Evolutionary conservation across 2,888 invertebrate genomes (phyloP).

Genomic region (Keiferia lycopersicella): DNA sequence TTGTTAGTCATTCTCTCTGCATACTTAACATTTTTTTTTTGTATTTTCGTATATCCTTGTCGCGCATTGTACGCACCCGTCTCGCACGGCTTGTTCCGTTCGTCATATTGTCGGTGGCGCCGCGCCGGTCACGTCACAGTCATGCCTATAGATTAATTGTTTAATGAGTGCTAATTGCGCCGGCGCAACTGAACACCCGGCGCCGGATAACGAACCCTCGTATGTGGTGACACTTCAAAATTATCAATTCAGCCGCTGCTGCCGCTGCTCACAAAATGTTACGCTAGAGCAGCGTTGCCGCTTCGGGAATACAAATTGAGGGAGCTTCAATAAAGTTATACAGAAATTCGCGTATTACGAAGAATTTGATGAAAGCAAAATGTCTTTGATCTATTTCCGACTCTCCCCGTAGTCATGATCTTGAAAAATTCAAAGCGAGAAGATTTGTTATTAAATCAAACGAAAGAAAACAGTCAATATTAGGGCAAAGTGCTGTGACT

Average conservation of each 20-base stretch:
- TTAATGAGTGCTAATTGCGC: constrained; percentile 58
- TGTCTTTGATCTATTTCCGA: too few species aligned
- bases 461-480: too few species aligned
- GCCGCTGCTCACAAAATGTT: constrained; percentile 11
- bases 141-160: constrained; percentile 49
- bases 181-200: constrained; percentile 31
- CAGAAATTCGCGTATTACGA: not conserved
- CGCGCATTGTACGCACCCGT: not conserved
- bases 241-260: constrained; percentile 17
- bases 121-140: constrained; percentile 28
- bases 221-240: constrained; percentile 26
- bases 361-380: not conserved
- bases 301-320: not conserved
- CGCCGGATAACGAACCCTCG: constrained; percentile 37
- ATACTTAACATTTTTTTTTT: too few species aligned
- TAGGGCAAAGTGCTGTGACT: too few species aligned
- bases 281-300: constrained; percentile 2
- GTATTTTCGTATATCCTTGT: too few species aligned
- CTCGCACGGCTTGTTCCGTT: constrained; percentile 12
- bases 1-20: too few species aligned
- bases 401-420: too few species aligned
- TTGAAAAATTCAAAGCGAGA: too few species aligned
- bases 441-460: too few species aligned
- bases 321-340: not conserved
- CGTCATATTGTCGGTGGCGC: constrained; percentile 26